Evolutionary conservation across 2,888 invertebrate species (phyloP).

Genomic region (Callosobruchus maculatus): DNA sequence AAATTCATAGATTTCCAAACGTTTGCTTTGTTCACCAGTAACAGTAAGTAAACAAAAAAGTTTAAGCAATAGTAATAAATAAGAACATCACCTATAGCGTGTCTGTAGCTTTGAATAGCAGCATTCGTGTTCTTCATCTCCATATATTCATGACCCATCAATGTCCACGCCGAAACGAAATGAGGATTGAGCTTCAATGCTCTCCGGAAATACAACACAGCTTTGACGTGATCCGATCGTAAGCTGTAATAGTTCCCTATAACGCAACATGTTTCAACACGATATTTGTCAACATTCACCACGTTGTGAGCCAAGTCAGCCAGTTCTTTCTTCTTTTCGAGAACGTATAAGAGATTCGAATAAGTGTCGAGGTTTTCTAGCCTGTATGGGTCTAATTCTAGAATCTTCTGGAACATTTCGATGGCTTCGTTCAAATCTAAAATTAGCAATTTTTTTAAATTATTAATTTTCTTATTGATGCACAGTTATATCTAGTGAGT

Average conservation of each 20-base stretch:
- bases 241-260: conserved; percentile 98
- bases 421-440: conserved; percentile 88
- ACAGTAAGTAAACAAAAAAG: too few species aligned
- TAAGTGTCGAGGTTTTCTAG: conserved; percentile 95
- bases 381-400: conserved; percentile 85
- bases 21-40: too few species aligned
- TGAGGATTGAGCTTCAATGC: conserved; percentile 91
- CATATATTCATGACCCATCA: conserved; percentile 99
- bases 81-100: conserved; percentile 76
- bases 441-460: background rate
- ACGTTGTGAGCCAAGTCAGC: conserved; percentile 92
- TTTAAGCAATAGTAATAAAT: too few species aligned
- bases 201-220: conserved; percentile 94
- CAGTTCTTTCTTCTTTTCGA: conserved; percentile 87
- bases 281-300: conserved; percentile 91
- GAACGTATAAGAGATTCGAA: conserved; percentile 93
- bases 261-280: conserved; percentile 96
- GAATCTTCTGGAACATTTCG: conserved; percentile 76
- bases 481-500: too few species aligned
- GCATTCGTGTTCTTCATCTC: conserved; percentile 98
- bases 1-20: too few species aligned
- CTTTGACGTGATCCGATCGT: conserved; percentile 92
- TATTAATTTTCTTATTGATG: too few species aligned
- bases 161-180: conserved; percentile 93
- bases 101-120: conserved; percentile 96